Base-by-base conservation (phyloP, 2,113 vertebrate genomes). In the Halcyon malimbica region DNA sequence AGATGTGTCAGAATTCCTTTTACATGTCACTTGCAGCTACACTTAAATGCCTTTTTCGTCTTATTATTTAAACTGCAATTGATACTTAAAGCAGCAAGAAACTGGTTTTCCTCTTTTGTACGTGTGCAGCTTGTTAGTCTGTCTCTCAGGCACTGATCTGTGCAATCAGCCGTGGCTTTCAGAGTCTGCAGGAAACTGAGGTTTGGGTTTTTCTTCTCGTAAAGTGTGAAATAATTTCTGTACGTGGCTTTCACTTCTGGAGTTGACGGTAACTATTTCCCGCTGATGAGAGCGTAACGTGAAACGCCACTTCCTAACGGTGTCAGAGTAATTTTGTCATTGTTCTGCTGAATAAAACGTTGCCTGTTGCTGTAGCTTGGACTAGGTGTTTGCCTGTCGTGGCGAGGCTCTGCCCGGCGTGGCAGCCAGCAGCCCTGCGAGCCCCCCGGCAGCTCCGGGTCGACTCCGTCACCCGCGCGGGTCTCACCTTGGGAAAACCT, bases 261-360 rank as follows among this genome's bases (percentile, higher is more conserved):
- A 60, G 53, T 31, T 75, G 35, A 11, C 1, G 2, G 16, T n/a
- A n/a, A 77, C 68, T 31, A 33, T 60, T 84, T 84, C 50, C 57
- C 3, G 1, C 53, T 37, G 76, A 14, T 33, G 54, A 62, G 70
- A 33, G 28, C 28, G 17, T 41, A 60, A 59, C 25, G 33, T 10
- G 23, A 57, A 90, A 9, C 56, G 9, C 39, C 44, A 11, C 77
- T 89, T 91, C 41, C 33, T 59, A 44, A 39, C 50, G 37, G 46
- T 5, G 29, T 41, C 88, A 26, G 60, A 76, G 67, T 82, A 31
- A 74, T 83, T 91, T 77, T 71, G 69, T 65, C 19, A 37, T 87
- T 69, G 62, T 81, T 91, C 87, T 70, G 62, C 91, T 90, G 93
- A 95, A 88, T 79, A 90, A 94, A 90, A 50, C 28, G 42, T 28